A percentile compares a stretch with the other conserved stretches of the same genome.
These are phyloP conservation scores for Onychostruthus taczanowskii DNA, from an alignment of 2,113 vertebrate genomes.

Conservation along the genomic window DNA sequence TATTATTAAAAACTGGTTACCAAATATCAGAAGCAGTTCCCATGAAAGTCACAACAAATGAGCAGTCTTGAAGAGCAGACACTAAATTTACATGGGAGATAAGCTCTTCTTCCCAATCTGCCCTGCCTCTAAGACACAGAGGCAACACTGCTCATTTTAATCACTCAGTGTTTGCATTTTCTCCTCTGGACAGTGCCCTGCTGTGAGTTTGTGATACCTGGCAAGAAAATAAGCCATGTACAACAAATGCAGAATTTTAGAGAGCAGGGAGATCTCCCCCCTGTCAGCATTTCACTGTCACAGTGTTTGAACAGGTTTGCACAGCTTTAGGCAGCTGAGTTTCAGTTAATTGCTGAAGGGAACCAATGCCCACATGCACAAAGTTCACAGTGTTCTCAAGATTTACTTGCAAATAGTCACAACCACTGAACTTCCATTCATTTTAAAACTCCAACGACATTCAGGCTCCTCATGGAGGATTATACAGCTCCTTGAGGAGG, in stretches of 20 bases:
- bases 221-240: background rate
- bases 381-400: background rate
- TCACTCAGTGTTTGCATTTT: background rate
- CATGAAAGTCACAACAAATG: background rate
- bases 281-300: background rate
- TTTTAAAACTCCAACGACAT: background rate
- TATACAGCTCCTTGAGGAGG: background rate
- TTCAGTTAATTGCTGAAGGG: background rate
- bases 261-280: background rate
- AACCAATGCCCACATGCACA: background rate
- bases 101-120: background rate
- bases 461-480: background rate
- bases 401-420: background rate
- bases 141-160: background rate
- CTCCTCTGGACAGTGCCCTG: background rate
- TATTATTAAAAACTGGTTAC: background rate
- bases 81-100: background rate
- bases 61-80: background rate
- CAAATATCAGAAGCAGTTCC: background rate
- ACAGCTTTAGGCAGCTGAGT: no score
- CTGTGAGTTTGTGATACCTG: background rate
- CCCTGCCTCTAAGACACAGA: background rate
- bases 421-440: background rate
- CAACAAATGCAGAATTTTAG: background rate
- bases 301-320: background rate